Evolutionary conservation across 2,888 invertebrate species (phyloP).

Genomic region (Spatulosminthurus flaviceps): DNA sequence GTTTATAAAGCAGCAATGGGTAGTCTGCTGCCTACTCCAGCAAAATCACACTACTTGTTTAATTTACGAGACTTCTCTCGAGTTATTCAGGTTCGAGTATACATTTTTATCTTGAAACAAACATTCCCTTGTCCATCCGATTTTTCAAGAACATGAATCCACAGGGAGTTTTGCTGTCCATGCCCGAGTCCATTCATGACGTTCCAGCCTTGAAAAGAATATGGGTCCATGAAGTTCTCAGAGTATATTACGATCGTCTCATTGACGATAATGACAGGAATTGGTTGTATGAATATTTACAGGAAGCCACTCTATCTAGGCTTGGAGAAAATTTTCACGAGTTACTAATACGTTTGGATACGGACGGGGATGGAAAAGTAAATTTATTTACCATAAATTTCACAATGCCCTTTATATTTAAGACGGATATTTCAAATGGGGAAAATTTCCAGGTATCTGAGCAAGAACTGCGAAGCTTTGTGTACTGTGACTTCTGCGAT

Average conservation of each 20-base stretch:
- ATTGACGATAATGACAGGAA: slow-evolving; percentile 82
- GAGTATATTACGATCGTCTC: slow-evolving; percentile 92
- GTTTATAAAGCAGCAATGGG: slow-evolving; percentile 84
- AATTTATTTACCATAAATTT: slow-evolving; percentile 3
- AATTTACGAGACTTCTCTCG: slow-evolving; percentile 93
- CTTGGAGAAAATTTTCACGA: slow-evolving; percentile 76
- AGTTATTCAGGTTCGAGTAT: slow-evolving; percentile 77
- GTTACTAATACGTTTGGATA: slow-evolving; percentile 76
- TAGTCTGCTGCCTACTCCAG: slow-evolving; percentile 89
- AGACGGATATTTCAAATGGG: no score
- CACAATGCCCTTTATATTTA: no score
- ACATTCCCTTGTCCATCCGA: no score
- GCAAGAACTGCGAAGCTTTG: slow-evolving; percentile 81
- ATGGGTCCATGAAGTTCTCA: slow-evolving; percentile 89
- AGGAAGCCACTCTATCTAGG: slow-evolving; percentile 65
- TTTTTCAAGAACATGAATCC: no score
- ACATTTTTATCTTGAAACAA: no score
- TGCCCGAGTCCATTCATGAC: slow-evolving; percentile 90
- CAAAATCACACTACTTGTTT: slow-evolving; percentile 82
- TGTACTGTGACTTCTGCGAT: slow-evolving; percentile 95
- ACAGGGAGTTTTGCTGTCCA: slow-evolving; percentile 88
- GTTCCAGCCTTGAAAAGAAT: slow-evolving; percentile 85
- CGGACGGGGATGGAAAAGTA: slow-evolving; percentile 66
- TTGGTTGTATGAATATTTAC: slow-evolving; percentile 81
- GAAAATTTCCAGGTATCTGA: slow-evolving; percentile 74